phyloP scores from a whole-genome alignment of 2,888 invertebrate species.

The Deilephila elpenor region DNA sequence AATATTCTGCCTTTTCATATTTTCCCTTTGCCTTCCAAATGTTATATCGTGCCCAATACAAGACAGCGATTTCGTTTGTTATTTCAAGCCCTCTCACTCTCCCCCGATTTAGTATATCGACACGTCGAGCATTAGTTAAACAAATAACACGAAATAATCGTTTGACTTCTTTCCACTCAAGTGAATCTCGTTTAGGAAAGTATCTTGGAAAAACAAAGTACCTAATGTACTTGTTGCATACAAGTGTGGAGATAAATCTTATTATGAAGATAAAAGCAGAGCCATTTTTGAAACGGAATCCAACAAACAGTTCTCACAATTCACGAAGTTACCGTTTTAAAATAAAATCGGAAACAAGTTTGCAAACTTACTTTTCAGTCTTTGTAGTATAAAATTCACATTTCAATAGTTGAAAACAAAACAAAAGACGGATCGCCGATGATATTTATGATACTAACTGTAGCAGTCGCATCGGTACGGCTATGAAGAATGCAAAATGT shows the following conservation, averaged over 20 bases:
- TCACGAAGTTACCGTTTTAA: conserved; percentile 22
- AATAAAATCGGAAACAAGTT: conserved; percentile 30
- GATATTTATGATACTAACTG: conserved; percentile 60
- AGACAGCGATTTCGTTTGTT: conserved; percentile 80
- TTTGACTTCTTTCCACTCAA: conserved; percentile 46
- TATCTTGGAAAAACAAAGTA: conserved; percentile 12
- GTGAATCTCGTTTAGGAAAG: not conserved
- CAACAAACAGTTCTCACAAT: conserved; percentile 21
- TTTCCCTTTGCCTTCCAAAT: conserved; percentile 78
- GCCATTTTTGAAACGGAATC: conserved; percentile 1
- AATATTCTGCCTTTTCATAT: conserved; percentile 83
- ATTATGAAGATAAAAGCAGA: not conserved
- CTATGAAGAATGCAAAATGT: conserved; percentile 62
- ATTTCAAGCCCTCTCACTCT: conserved; percentile 75
- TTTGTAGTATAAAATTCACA: conserved; percentile 39
- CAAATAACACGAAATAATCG: conserved; percentile 64
- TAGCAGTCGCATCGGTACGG: conserved; percentile 50
- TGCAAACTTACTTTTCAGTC: conserved; percentile 14
- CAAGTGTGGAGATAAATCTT: not conserved
- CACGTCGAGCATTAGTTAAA: conserved; percentile 73
- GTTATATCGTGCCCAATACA: conserved; percentile 77
- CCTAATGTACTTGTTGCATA: conserved; percentile 9
- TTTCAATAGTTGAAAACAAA: conserved; percentile 50
- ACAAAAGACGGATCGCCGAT: conserved; percentile 43
- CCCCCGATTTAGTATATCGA: conserved; percentile 76